Evolutionary conservation across 2,797 vertebrate genomes (phyloP).

Genomic region (Emydoidea blandingii): DNA sequence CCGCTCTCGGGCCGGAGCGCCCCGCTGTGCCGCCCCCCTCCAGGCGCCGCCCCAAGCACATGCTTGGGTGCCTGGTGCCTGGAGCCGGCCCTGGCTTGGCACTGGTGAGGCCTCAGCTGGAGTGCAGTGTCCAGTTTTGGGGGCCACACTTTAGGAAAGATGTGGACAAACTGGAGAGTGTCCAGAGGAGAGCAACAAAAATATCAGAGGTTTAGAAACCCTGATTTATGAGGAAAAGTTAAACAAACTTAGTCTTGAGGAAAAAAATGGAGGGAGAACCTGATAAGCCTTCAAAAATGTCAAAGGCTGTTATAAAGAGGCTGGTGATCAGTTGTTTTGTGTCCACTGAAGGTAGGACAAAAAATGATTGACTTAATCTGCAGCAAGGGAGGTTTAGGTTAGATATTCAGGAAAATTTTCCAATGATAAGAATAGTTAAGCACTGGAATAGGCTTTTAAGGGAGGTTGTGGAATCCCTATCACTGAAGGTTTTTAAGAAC

Average conservation of each 20-base stretch:
- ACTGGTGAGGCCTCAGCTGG: neutral
- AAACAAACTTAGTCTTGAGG: neutral
- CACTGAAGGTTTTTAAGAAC: neutral
- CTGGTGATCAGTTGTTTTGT: neutral
- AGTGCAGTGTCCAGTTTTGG: neutral
- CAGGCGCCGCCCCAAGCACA: too few relatives aligned
- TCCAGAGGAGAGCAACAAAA: neutral
- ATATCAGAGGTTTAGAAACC: neutral
- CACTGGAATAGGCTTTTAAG: neutral
- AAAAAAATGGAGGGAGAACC: neutral
- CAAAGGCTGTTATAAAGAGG: neutral
- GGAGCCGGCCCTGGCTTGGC: too few relatives aligned
- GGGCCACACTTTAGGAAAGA: neutral
- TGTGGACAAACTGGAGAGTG: neutral
- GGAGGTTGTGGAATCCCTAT: neutral
- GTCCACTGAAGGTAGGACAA: neutral
- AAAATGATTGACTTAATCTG: neutral
- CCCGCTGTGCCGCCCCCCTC: too few relatives aligned
- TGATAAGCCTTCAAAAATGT: neutral
- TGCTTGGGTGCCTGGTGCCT: too few relatives aligned
- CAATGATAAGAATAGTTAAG: neutral
- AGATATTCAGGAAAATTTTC: neutral
- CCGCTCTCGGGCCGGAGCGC: too few relatives aligned
- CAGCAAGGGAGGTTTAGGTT: neutral
- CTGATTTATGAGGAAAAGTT: neutral